These are phyloP conservation scores for Gulo gulo DNA, from an alignment of 2,113 vertebrate species.

Conservation along the genomic window DNA sequence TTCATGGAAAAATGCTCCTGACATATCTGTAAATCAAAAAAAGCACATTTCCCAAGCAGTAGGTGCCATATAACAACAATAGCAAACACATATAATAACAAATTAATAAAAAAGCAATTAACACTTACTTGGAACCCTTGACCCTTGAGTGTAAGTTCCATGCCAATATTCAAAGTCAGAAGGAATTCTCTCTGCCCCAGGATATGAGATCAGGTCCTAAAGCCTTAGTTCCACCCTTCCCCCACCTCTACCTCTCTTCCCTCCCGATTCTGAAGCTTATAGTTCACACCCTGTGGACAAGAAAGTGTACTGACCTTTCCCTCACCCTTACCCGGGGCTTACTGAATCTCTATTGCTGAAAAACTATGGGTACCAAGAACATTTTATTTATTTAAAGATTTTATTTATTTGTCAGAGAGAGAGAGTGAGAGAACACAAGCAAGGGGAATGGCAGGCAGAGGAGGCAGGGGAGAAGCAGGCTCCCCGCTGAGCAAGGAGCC, in stretches of 20 bases:
- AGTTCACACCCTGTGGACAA: neutral
- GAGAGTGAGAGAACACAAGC: too few species aligned
- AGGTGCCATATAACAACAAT: neutral
- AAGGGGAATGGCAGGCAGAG: too few species aligned
- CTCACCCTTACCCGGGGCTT: neutral
- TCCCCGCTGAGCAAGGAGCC: too few species aligned
- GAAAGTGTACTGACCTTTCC: neutral
- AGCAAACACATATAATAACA: neutral
- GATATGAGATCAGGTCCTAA: neutral
- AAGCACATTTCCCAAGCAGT: neutral
- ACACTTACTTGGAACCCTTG: neutral
- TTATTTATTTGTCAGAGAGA: too few species aligned
- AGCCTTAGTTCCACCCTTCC: neutral
- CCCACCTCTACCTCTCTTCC: accelerated
- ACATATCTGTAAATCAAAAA: conserved; percentile 12
- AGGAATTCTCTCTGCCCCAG: neutral
- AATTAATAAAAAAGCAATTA: conserved; percentile 32
- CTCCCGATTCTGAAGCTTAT: neutral
- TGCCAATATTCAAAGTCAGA: neutral
- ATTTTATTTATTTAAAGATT: neutral
- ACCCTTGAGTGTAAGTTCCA: neutral
- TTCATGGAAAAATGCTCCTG: conserved; percentile 54
- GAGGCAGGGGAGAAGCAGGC: too few species aligned
- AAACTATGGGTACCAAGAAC: neutral
- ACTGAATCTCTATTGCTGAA: neutral